Evolutionary conservation across 2,888 invertebrate species (phyloP).

Genomic region (Parnassius mnemosyne): DNA sequence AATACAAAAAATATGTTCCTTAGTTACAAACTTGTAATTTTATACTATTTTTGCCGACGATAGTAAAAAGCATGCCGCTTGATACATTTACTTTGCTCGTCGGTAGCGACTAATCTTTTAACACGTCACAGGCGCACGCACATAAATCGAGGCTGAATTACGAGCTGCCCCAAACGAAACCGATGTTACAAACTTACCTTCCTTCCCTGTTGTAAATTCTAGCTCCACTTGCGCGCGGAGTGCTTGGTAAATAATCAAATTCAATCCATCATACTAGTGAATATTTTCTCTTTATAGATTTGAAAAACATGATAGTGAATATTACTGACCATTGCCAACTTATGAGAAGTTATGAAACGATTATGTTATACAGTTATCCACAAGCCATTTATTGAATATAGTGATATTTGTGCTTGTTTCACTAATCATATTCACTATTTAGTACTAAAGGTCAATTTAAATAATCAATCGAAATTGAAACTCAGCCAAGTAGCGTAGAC

Average conservation of each 20-base stretch:
- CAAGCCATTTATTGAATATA: no score
- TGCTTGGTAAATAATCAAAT: constrained; percentile 29
- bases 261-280: constrained; percentile 23
- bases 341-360: no score
- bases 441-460: no score
- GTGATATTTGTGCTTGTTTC: no score
- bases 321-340: no score
- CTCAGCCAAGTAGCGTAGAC: constrained; percentile 8
- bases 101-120: constrained; percentile 70
- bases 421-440: no score
- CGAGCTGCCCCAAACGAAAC: constrained; percentile 54
- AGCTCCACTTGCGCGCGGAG: constrained; percentile 44
- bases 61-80: not conserved
- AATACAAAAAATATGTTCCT: no score
- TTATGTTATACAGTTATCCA: no score
- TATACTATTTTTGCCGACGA: no score
- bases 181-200: constrained; percentile 56
- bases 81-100: constrained; percentile 25
- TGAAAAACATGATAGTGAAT: no score
- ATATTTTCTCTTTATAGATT: constrained; percentile 19
- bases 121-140: constrained; percentile 73
- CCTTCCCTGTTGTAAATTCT: constrained; percentile 55
- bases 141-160: constrained; percentile 72
- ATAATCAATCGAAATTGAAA: not conserved
- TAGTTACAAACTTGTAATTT: no score